Percentiles rank a stretch among this genome's conserved stretches.
Conservation (phyloP, 2,797 vertebrate genomes). For the Enteromius argenteus region DNA sequence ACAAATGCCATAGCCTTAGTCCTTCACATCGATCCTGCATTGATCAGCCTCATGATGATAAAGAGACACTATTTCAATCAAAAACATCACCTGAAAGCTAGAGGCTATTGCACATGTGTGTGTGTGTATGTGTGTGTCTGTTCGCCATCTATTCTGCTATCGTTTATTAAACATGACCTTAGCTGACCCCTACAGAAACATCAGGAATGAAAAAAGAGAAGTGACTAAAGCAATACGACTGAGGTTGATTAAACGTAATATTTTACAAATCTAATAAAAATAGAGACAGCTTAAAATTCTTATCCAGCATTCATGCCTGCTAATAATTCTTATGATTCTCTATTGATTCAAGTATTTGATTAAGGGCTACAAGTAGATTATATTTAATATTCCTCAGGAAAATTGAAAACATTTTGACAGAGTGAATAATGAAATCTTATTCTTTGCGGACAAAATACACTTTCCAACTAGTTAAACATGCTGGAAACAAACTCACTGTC, state of each 20-base stretch:
- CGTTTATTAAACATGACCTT: constrained; percentile 39
- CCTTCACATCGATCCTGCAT: constrained; percentile 25
- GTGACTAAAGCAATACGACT: neutral
- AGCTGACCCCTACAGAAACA: constrained; percentile 10
- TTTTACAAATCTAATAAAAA: constrained; percentile 36
- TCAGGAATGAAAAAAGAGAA: constrained; percentile 8
- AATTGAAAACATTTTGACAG: neutral
- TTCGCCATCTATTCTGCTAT: neutral
- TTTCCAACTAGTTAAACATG: neutral
- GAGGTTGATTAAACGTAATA: constrained; percentile 19
- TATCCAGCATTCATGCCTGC: neutral
- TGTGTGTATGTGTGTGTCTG: neutral
- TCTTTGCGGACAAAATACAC: neutral
- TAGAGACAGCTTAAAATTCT: neutral
- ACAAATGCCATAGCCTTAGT: constrained; percentile 20
- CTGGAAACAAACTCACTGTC: neutral
- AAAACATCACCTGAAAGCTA: constrained; percentile 27
- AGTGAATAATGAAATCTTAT: constrained; percentile 11
- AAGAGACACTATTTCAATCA: constrained; percentile 36
- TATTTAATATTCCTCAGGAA: neutral
- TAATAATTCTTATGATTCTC: constrained; percentile 33
- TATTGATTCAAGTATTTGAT: constrained; percentile 29
- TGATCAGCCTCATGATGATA: constrained; percentile 27
- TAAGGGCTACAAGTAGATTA: constrained; percentile 14
- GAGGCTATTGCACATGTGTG: neutral